phyloP scores from a whole-genome alignment of 2,113 vertebrate species.

The Rallus limicola region DNA sequence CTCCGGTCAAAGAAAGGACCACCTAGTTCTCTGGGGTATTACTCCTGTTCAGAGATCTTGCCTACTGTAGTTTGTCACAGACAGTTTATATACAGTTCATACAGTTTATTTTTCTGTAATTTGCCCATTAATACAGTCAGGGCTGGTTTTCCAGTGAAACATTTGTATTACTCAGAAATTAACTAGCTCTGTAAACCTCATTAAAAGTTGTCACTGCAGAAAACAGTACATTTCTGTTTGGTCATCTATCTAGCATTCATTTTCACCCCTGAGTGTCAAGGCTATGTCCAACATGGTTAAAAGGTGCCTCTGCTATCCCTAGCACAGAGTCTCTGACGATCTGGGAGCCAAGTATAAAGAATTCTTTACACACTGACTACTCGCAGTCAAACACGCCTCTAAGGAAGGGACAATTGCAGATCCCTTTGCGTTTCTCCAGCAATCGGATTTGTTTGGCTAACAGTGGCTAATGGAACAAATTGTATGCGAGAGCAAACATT shows the following conservation, averaged over 20 bases:
- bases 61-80: background rate
- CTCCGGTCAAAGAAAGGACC: constrained; percentile 34
- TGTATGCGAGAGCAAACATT: background rate
- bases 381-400: background rate
- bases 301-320: background rate
- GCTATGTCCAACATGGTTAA: background rate
- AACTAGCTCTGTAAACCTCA: background rate
- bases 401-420: background rate
- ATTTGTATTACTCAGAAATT: background rate
- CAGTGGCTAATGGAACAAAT: background rate
- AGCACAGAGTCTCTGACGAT: background rate
- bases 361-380: background rate
- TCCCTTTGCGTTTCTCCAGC: background rate
- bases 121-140: background rate
- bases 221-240: background rate
- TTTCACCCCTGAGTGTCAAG: background rate
- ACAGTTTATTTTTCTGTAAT: background rate
- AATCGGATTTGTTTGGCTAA: background rate
- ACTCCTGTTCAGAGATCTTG: background rate
- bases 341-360: background rate
- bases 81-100: background rate
- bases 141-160: background rate
- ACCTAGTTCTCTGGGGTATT: background rate
- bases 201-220: background rate
- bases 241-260: background rate